Evolutionary conservation across 2,797 vertebrate species (phyloP).

Genomic region (Aselliscus stoliczkanus): DNA sequence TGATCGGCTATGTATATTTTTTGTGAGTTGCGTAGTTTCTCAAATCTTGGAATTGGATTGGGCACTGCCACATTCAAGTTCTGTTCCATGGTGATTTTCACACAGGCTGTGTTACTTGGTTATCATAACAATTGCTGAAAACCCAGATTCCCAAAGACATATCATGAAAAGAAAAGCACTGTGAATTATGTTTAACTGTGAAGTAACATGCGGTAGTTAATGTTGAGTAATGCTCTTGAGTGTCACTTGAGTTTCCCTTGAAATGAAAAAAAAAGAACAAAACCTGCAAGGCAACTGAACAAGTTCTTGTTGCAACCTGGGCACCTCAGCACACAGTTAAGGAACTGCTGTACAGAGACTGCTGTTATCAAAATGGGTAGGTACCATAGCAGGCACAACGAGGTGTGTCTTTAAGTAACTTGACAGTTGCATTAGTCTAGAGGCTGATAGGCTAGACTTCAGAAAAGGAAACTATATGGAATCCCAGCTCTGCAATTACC

Average conservation of each 20-base stretch:
- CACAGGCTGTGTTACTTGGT: not conserved
- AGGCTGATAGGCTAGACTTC: not conserved
- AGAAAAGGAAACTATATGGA: not conserved
- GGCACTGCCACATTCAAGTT: not conserved
- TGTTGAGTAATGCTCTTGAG: not conserved
- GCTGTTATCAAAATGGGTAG: no score
- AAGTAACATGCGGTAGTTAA: not conserved
- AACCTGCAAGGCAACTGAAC: rapidly evolving
- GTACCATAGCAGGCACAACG: not conserved
- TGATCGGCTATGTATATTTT: not conserved
- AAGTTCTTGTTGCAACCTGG: not conserved
- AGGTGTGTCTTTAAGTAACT: not conserved
- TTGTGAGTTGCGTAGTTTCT: not conserved
- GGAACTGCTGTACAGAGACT: not conserved
- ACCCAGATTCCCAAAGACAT: not conserved
- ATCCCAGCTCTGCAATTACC: not conserved
- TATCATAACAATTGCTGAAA: not conserved
- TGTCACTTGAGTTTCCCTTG: not conserved
- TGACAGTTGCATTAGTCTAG: not conserved
- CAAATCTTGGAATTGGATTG: not conserved
- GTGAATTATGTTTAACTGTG: not conserved
- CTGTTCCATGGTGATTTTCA: not conserved
- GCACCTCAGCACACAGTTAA: not conserved
- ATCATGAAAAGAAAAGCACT: not conserved
- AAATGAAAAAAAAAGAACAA: not conserved